Evolutionary conservation across 2,888 invertebrate genomes (phyloP), one percentile per base, ranked within the genome.

Genomic region (Cremastinae sp.): DNA sequence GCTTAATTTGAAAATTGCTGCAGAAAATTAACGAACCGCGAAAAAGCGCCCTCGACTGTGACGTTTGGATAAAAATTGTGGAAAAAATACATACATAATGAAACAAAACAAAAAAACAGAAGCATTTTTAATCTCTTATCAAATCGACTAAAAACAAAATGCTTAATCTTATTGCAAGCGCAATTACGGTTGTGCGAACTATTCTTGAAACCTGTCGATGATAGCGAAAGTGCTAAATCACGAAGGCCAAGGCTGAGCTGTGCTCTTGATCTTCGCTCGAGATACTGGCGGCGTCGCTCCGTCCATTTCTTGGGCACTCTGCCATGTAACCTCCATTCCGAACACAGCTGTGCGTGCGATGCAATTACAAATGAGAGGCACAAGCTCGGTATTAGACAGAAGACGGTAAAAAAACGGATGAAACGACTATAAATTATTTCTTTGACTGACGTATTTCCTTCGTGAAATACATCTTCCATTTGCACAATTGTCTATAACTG

Each of bases 211-310:
- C 53, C 14, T 38, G 36, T 7, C 22, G 38, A 22, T 64, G 38
- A 14, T 12, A 49, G 22, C 22, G 20, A 22, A 51, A 16, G 22
- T 41, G 51, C 38, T 22, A 41, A 34, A 41, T 34, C 69, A 81
- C 83, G 72, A 80, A 81, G 81, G 81, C 78, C 84, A 84, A 84
- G 84, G 84, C 80, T 80, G 78, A 47, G 38, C 58, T 41, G 41
- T 79, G 81, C 81, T 84, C 84, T 82, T 82, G 82, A 82, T 84
- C 80, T 82, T 82, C 43, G 62, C 8, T n/a, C 16, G 16, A 74
- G 82, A 82, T 83, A 81, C n/a, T 81, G 80, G 49, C 41, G 58
- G 49, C 41, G 41, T 43, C 28, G 36, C 38, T 68, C 22, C 20
- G 18, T 14, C 38, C n/a, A 49, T 62, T 28, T 8, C 61, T 8